phyloP scores from a whole-genome alignment of 2,888 invertebrate genomes.

The Lepidonotus clava region DNA sequence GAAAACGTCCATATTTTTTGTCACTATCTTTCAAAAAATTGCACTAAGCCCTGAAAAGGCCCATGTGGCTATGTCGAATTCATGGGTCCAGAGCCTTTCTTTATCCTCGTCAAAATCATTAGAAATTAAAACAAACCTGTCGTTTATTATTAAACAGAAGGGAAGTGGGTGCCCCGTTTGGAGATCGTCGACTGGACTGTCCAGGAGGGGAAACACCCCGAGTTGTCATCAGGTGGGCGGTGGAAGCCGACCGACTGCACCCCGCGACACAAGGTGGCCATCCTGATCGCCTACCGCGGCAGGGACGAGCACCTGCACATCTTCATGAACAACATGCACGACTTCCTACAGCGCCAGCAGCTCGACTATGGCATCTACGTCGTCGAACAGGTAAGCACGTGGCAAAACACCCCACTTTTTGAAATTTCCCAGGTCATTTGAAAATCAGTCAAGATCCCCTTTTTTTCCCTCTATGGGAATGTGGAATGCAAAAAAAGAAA shows the following conservation, averaged over 20 bases:
- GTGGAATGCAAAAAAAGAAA: too few relatives aligned
- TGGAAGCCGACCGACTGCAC: slow-evolving; percentile 87
- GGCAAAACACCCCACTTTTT: not conserved
- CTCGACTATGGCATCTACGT: slow-evolving; percentile 96
- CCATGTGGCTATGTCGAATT: too few relatives aligned
- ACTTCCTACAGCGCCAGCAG: slow-evolving; percentile 93
- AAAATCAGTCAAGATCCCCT: too few relatives aligned
- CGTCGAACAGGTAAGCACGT: slow-evolving; percentile 90
- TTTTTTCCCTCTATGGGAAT: too few relatives aligned
- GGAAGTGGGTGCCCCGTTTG: not conserved
- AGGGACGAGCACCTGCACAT: slow-evolving; percentile 91
- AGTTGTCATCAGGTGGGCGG: slow-evolving; percentile 86
- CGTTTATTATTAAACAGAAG: too few relatives aligned
- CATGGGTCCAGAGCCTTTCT: too few relatives aligned
- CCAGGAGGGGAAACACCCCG: slow-evolving; percentile 84
- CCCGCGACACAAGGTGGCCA: slow-evolving; percentile 91
- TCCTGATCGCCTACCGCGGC: slow-evolving; percentile 94
- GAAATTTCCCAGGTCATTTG: not conserved
- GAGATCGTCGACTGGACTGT: not conserved
- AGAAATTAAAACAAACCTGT: too few relatives aligned
- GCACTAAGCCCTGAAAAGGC: too few relatives aligned
- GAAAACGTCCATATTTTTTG: too few relatives aligned
- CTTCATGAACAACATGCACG: slow-evolving; percentile 95
- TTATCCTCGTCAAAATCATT: too few relatives aligned
- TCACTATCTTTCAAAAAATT: too few relatives aligned